A percentile compares a stretch with the other conserved stretches of the same genome.
Conservation (phyloP, 92 coral and sea anemone genomes). For the Parazoanthus swiftii region DNA sequence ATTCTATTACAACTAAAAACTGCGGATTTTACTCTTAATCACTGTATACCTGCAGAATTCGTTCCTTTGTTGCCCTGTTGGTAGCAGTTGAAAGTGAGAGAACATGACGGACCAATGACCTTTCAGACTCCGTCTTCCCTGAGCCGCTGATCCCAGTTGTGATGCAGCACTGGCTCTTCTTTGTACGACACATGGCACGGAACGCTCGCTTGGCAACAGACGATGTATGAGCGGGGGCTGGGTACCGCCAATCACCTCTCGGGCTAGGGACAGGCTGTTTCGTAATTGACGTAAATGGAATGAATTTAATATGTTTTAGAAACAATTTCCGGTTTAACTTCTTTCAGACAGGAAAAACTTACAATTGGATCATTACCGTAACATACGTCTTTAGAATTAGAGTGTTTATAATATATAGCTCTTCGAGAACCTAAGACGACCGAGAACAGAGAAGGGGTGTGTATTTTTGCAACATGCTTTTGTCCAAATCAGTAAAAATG, state of each 20-base stretch:
- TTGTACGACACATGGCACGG: constrained; percentile 51
- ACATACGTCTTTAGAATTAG: too few relatives aligned
- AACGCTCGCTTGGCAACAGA: constrained; percentile 47
- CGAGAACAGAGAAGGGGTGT: too few relatives aligned
- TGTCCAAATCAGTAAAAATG: too few relatives aligned
- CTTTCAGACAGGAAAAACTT: too few relatives aligned
- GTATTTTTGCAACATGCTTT: too few relatives aligned
- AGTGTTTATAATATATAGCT: too few relatives aligned
- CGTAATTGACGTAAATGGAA: not conserved
- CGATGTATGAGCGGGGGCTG: constrained; percentile 45
- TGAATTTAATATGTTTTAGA: not conserved
- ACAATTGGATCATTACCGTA: too few relatives aligned
- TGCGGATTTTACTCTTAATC: not conserved
- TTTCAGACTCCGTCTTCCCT: constrained; percentile 75
- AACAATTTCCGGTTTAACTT: too few relatives aligned
- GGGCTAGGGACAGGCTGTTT: too few relatives aligned
- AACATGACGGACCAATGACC: constrained; percentile 41
- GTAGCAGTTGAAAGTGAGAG: constrained; percentile 39
- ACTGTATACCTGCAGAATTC: constrained; percentile 13
- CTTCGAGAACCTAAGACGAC: too few relatives aligned
- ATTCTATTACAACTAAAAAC: too few relatives aligned
- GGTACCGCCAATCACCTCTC: not conserved
- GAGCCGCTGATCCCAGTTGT: constrained; percentile 80
- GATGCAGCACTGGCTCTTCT: constrained; percentile 65
- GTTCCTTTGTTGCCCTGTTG: constrained; percentile 18